Evolutionary conservation across 92 coral and sea anemone genomes (phyloP).

Genomic region (Pocillopora grandis): DNA sequence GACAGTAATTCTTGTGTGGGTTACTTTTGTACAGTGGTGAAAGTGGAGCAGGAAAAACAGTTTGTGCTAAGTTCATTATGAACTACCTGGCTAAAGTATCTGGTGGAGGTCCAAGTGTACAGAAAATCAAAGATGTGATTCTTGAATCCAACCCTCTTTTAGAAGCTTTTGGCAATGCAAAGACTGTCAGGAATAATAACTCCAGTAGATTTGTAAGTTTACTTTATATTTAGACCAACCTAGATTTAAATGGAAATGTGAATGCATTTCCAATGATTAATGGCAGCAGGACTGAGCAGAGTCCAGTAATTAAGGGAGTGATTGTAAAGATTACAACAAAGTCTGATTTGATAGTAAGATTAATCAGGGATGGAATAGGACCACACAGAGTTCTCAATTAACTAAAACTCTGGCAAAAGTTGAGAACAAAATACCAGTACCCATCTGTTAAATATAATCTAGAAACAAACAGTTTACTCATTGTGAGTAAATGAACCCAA

Average conservation of each 20-base stretch:
- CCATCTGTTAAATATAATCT: no score
- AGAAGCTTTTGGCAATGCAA: constrained; percentile 99
- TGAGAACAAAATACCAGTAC: no score
- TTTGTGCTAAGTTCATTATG: constrained; percentile 98
- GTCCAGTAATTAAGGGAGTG: no score
- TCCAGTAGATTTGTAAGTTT: constrained; percentile 98
- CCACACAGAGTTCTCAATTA: no score
- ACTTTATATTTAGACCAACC: not conserved
- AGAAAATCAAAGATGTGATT: constrained; percentile 94
- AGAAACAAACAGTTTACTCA: no score
- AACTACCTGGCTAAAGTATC: constrained; percentile 97
- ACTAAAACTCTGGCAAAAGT: no score
- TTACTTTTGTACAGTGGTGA: constrained; percentile 77
- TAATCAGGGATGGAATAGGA: no score
- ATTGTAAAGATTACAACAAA: no score
- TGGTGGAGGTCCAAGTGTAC: constrained; percentile 99
- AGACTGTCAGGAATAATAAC: constrained; percentile 98
- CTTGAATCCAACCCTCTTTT: constrained; percentile 95
- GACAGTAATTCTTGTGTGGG: not conserved
- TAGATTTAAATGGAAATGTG: not conserved
- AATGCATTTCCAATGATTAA: no score
- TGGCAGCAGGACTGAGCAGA: no score
- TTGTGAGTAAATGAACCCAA: no score
- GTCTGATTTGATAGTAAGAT: no score
- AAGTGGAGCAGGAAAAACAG: constrained; percentile 99